Percentiles rank a stretch among this genome's conserved stretches.
Conservation (phyloP, 1,140 invertebrate species). For the Rhizoglyphus robini region DNA sequence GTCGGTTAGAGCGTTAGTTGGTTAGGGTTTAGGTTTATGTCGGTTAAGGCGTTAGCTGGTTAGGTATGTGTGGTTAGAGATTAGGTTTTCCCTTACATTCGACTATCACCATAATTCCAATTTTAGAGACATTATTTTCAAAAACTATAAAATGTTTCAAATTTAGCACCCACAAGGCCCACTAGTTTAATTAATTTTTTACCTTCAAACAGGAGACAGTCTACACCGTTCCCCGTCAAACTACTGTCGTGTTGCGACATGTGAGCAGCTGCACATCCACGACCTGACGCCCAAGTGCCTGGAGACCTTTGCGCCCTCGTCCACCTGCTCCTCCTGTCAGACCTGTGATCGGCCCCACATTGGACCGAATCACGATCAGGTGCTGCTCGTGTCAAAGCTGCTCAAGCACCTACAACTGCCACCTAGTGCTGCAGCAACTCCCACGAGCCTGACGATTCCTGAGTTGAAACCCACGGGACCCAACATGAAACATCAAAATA, state of each 20-base stretch:
- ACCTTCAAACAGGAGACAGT: no score
- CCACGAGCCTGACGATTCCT: neutral
- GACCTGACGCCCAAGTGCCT: conserved; percentile 15
- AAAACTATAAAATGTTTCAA: no score
- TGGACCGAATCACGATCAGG: conserved; percentile 14
- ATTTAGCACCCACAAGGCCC: no score
- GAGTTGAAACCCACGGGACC: neutral
- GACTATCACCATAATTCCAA: no score
- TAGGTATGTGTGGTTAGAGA: no score
- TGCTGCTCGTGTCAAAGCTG: neutral
- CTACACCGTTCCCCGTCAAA: conserved; percentile 18
- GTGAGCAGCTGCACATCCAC: conserved; percentile 15
- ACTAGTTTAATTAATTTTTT: no score
- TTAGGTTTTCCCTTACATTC: no score
- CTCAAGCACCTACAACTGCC: neutral
- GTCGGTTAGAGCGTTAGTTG: no score
- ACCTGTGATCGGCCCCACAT: conserved; percentile 12
- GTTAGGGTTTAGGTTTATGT: no score
- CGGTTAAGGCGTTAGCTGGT: no score
- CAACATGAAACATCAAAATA: neutral
- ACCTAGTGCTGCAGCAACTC: neutral
- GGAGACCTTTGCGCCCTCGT: conserved; percentile 16
- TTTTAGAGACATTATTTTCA: no score
- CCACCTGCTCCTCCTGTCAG: conserved; percentile 9
- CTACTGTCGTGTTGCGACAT: conserved; percentile 17